phyloP scores from a whole-genome alignment of 2,888 invertebrate species.

The Catocala nupta region DNA sequence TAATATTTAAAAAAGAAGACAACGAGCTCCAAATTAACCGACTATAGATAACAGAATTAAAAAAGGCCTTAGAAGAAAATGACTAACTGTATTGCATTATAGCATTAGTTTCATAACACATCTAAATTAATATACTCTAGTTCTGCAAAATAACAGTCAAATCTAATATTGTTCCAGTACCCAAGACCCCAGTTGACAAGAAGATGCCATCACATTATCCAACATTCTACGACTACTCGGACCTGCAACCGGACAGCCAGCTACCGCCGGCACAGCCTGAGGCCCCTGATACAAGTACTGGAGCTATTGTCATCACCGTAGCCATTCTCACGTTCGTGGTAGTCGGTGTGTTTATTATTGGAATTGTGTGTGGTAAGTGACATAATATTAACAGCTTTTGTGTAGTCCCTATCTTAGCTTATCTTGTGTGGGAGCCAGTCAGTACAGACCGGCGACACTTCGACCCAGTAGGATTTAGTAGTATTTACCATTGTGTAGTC shows the following conservation, averaged over 20 bases:
- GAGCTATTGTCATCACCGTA: slow-evolving; percentile 60
- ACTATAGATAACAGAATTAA: no score
- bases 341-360: slow-evolving; percentile 52
- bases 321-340: slow-evolving; percentile 56
- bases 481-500: no score
- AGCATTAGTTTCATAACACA: no score
- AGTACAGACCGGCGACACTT: no score
- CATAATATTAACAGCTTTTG: not conserved
- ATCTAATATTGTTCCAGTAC: slow-evolving; percentile 59
- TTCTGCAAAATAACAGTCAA: not conserved
- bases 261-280: slow-evolving; percentile 59
- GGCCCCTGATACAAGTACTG: slow-evolving; percentile 57
- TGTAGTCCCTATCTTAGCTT: no score
- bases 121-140: no score
- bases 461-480: no score
- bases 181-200: slow-evolving; percentile 64
- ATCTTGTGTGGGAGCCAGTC: no score
- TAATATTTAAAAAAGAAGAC: no score
- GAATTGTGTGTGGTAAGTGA: slow-evolving; percentile 61
- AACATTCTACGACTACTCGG: slow-evolving; percentile 74
- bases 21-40: no score
- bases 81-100: no score
- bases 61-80: no score
- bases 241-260: slow-evolving; percentile 55
- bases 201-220: slow-evolving; percentile 79